Conservation (phyloP, 2,888 invertebrate genomes). For the Acanthosepion esculentum region DNA sequence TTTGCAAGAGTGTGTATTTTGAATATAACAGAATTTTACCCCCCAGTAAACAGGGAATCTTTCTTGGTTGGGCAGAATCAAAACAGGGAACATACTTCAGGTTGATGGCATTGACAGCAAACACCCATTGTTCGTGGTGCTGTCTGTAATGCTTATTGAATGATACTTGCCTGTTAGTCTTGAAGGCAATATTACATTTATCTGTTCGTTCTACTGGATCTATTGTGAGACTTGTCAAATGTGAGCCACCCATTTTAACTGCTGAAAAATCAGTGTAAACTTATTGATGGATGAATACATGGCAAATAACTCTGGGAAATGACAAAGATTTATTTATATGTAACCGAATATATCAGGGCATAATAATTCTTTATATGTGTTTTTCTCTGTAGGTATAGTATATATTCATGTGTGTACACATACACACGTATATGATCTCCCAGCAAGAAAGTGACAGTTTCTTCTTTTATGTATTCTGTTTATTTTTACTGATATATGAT, state of each 20-base stretch:
- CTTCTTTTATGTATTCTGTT: no score
- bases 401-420: no score
- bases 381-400: no score
- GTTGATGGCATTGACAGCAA: neutral
- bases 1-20: no score
- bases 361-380: no score
- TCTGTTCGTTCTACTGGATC: neutral
- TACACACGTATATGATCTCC: no score
- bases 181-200: neutral
- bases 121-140: neutral
- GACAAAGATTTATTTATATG: neutral
- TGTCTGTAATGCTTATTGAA: neutral
- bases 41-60: neutral
- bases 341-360: neutral
- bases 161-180: neutral
- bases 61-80: neutral
- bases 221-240: neutral
- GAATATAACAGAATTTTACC: neutral
- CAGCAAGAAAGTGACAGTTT: no score
- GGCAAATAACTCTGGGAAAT: neutral
- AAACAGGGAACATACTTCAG: neutral
- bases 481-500: no score
- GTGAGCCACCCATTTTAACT: neutral
- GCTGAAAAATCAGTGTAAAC: neutral
- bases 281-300: neutral